These are phyloP conservation scores for Melanotus villosus DNA, from an alignment of 2,888 invertebrate genomes.

Conservation along the genomic window DNA sequence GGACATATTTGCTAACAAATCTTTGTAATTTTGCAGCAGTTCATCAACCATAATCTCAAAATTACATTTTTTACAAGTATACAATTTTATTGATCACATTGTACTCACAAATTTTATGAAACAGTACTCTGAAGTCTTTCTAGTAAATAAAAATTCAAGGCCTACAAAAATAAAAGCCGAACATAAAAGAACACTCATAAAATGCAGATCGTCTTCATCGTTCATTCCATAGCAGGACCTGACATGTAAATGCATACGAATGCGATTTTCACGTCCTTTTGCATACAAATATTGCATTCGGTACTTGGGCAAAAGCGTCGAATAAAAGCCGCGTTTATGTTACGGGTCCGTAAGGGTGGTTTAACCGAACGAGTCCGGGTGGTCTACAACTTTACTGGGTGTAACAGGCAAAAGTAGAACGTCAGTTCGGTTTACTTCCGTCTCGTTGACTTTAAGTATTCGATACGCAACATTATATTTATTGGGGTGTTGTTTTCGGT, in stretches of 20 bases:
- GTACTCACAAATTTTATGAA: too few relatives aligned
- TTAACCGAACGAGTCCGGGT: constrained; percentile 46
- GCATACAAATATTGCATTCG: constrained; percentile 31
- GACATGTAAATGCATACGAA: constrained; percentile 33
- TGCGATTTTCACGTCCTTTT: constrained; percentile 25
- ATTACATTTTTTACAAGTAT: too few relatives aligned
- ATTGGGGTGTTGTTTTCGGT: constrained; percentile 49
- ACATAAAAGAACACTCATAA: not conserved
- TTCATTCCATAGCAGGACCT: constrained; percentile 3
- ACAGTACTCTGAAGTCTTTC: too few relatives aligned
- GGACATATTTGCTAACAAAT: too few relatives aligned
- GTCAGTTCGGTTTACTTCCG: constrained; percentile 50
- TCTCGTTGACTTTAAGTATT: constrained; percentile 45
- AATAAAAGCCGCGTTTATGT: constrained; percentile 19
- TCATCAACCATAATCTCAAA: too few relatives aligned
- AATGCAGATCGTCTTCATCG: not conserved
- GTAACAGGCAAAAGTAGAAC: constrained; percentile 50
- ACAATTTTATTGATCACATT: too few relatives aligned
- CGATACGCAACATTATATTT: constrained; percentile 52
- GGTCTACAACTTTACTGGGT: constrained; percentile 49
- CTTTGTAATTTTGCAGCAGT: too few relatives aligned
- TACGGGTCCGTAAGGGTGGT: not conserved
- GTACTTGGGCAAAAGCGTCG: constrained; percentile 2
- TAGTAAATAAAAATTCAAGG: too few relatives aligned
- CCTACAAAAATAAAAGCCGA: not conserved